Evolutionary conservation across 2,113 vertebrate species (phyloP).

Genomic region (Myotis lucifugus): DNA sequence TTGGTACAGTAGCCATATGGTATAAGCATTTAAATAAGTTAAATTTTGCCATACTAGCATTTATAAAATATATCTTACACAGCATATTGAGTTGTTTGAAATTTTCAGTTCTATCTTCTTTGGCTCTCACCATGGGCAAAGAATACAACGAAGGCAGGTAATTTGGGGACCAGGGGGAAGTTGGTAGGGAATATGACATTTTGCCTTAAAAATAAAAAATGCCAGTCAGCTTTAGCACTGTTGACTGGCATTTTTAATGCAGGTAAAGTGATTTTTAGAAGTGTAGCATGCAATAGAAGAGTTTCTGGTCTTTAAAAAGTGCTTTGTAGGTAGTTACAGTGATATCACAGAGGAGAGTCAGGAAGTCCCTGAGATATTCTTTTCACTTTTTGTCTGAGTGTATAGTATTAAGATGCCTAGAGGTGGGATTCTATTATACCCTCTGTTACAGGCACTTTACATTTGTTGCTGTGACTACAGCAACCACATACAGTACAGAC

Average conservation of each 20-base stretch:
- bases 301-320: slow-evolving; percentile 62
- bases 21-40: slow-evolving; percentile 57
- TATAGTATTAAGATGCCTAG: slow-evolving; percentile 62
- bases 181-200: slow-evolving; percentile 27
- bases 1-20: slow-evolving; percentile 45
- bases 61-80: slow-evolving; percentile 50
- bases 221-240: slow-evolving; percentile 32
- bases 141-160: slow-evolving; percentile 4
- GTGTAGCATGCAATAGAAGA: neutral
- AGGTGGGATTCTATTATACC: neutral
- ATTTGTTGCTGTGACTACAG: slow-evolving; percentile 64
- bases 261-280: slow-evolving; percentile 34
- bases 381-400: slow-evolving; percentile 52
- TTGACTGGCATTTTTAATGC: slow-evolving; percentile 37
- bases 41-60: slow-evolving; percentile 53
- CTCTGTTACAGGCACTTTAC: slow-evolving; percentile 33
- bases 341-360: neutral
- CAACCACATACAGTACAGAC: slow-evolving; percentile 71
- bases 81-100: slow-evolving; percentile 48
- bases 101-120: slow-evolving; percentile 37
- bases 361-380: slow-evolving; percentile 25
- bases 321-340: slow-evolving; percentile 31
- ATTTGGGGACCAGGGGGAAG: neutral
- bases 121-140: neutral
- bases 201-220: slow-evolving; percentile 70